Base-by-base conservation (phyloP, 2,888 invertebrate species). In the Saturnia japonica region DNA sequence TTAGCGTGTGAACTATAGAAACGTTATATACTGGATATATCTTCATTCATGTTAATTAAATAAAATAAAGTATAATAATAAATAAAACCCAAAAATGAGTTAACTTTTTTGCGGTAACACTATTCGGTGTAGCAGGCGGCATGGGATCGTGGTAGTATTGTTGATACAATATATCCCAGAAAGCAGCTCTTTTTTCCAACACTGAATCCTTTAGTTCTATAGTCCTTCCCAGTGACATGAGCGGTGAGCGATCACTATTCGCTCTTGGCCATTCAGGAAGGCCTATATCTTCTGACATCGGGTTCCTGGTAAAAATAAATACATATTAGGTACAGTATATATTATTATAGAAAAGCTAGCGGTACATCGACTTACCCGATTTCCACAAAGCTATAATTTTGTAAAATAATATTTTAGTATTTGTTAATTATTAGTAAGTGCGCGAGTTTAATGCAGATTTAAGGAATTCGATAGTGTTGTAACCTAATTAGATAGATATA, bases 151-250 rank as follows among this genome's bases (percentile, higher is more conserved):
- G 75, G 68, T 86, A 87, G 71, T 85, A 76, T 60, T 72, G 77
- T 9, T 80, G 74, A 68, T 88, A 88, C n/a, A 88, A 80, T 1
- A 75, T 71, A 34, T 86, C 82, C 88, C 88, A 88, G 71, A 88
- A 82, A 0, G 54, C 68, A 4, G 74, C 74, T 3, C 85, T 77
- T 28, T 81, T 72, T 34, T 77, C 74, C 42, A 85, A 47, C 54
- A 83, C 73, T 1, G 74, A 71, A 2, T 77, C 78, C 4, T 73
- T 71, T 25, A 88, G 72, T 67, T 82, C 74, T 14, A 85, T 66
- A 14, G 72, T 66, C 6, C 72, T 67, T 16, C 80, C 80, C 7
- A 89, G 70, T 0, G 82, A 81, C 84, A 87, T 85, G 70, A 84
- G 76, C 0, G 86, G 86, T 3, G 80, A 76, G 28, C 80, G 67